Percentiles rank a stretch among this genome's conserved stretches.
Evolutionary conservation across 2,888 invertebrate species (phyloP).

Genomic region (Parascotia fuliginaria): DNA sequence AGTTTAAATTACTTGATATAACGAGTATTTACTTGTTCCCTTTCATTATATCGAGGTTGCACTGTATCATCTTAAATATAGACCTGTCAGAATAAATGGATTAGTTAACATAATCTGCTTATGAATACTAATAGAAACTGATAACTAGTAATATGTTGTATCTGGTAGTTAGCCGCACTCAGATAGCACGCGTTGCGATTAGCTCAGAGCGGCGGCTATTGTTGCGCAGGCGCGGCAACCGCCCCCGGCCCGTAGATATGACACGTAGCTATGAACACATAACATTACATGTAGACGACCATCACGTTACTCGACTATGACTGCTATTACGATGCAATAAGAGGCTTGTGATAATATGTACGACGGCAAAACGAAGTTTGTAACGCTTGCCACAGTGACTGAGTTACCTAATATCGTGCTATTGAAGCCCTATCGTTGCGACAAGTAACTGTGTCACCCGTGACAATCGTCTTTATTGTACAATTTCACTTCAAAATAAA

Average conservation of each 20-base stretch:
- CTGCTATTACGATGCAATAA: constrained; percentile 16
- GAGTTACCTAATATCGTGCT: constrained; percentile 62
- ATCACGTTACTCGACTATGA: constrained; percentile 1
- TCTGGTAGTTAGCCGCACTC: no score
- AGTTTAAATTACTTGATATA: no score
- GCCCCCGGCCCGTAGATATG: constrained; percentile 24
- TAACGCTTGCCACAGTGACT: constrained; percentile 60
- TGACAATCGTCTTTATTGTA: constrained; percentile 26
- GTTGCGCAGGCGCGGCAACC: constrained; percentile 11
- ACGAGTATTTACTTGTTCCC: no score
- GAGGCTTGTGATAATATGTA: neutral
- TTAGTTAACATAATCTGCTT: no score
- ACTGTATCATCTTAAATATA: no score
- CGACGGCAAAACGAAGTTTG: constrained; percentile 3
- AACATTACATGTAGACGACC: neutral
- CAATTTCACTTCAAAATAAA: constrained; percentile 22
- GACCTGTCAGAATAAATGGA: no score
- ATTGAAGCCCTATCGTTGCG: constrained; percentile 56
- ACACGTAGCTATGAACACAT: constrained; percentile 23
- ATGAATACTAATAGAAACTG: no score
- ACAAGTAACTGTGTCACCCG: constrained; percentile 57
- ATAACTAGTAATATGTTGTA: no score
- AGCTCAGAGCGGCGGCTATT: constrained; percentile 8
- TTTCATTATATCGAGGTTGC: no score
- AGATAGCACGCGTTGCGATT: constrained; percentile 18